phyloP scores from a whole-genome alignment of 1,140 invertebrate species.

The Euglossa dilemma region DNA sequence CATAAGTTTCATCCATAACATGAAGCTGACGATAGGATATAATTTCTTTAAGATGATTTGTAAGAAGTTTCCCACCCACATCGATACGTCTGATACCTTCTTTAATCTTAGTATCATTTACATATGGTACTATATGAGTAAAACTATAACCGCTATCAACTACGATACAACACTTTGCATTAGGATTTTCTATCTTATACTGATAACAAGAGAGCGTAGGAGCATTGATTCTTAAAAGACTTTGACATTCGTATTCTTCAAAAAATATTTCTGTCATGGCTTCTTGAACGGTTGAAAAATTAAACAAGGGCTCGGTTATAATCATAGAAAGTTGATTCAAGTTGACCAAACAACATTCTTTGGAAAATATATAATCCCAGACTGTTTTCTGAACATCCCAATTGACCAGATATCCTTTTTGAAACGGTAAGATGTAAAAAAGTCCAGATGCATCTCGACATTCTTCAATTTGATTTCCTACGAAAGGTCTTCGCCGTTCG shows the following conservation, averaged over 20 bases:
- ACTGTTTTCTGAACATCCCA: conserved; percentile 98
- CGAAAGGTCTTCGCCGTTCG: conserved; percentile 95
- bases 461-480: conserved; percentile 97
- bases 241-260: conserved; percentile 97
- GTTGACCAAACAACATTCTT: conserved; percentile 91
- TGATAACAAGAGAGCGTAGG: conserved; percentile 87
- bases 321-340: conserved; percentile 92
- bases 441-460: conserved; percentile 97
- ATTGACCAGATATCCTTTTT: conserved; percentile 97
- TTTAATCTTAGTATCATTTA: conserved; percentile 93
- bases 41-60: conserved; percentile 99
- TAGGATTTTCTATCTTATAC: conserved; percentile 84
- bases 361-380: conserved; percentile 98
- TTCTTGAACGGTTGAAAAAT: conserved; percentile 96
- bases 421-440: conserved; percentile 96
- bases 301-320: conserved; percentile 96
- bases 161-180: conserved; percentile 90
- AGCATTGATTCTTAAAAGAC: conserved; percentile 91
- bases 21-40: conserved; percentile 98
- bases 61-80: conserved; percentile 98
- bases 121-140: conserved; percentile 96
- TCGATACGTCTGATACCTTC: conserved; percentile 93
- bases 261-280: conserved; percentile 97
- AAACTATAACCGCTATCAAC: conserved; percentile 98
- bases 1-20: conserved; percentile 99